Base-by-base conservation (phyloP, 2,888 invertebrate species). In the Muschampia plurimacula region DNA sequence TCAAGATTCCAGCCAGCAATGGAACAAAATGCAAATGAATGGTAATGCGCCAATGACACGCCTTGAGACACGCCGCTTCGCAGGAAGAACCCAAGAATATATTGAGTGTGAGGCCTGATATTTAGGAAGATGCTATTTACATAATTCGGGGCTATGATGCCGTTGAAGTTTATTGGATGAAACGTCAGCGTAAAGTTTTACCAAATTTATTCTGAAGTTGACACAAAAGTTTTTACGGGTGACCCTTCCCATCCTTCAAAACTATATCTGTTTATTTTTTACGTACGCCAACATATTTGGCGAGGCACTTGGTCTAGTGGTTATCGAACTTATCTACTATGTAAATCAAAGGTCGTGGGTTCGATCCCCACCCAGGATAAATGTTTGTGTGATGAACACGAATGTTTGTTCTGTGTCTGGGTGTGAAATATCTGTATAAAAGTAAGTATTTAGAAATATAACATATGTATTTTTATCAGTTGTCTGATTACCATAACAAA, bases 21-120 rank as follows among this genome's bases (percentile, higher is more conserved):
- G 15, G 28, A 69, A 69, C 39, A 36, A 70, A 65, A 70, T 70
- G 70, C 70, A 70, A 70, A 70, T 70, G 70, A 65, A 70, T 70
- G 70, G 70, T 70, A 70, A 70, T 65, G 70, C 13, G 7, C 36
- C 59, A 10, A 62, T 41, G 59, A 57, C 59, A 57, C 64, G 65
- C 46, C 70, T 57, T 41, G 15, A 69, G 63, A 41, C 64, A 32
- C 22, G 22, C 22, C 36, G 44, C 64, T 52, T 66, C 32, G 52
- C 66, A 66, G 52, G 52, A 66, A 62, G 41, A 49, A 46, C 28
- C 62, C 15, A 36, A 63, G 69, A 69, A 28, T 63, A 63, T 69
- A 69, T 69, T 69, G 57, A 64, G 69, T 70, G 69, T 57, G 28
- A 57, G 63, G 69, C 44, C 28, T 44, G 55, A 70, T 64, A 55